Evolutionary conservation across 2,113 vertebrate species (phyloP).

Genomic region (Telmatochromis sp.): DNA sequence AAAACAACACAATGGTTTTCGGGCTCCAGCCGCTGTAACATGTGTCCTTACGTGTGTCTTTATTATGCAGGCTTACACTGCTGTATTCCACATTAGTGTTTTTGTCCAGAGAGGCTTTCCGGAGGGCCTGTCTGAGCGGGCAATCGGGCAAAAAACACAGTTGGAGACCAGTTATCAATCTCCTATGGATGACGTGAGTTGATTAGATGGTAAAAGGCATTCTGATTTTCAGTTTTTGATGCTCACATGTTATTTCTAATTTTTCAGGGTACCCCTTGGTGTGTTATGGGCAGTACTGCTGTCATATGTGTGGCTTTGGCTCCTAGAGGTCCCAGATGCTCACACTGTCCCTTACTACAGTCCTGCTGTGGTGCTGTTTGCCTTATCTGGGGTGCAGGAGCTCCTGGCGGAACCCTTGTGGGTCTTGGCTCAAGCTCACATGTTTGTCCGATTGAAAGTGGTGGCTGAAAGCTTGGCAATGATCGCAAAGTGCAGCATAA

Average conservation of each 20-base stretch:
- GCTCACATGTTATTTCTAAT: background rate
- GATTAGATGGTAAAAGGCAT: background rate
- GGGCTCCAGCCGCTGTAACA: background rate
- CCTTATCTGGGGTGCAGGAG: conserved; percentile 84
- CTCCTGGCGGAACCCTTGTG: conserved; percentile 89
- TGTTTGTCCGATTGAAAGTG: conserved; percentile 91
- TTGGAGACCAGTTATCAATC: conserved; percentile 88
- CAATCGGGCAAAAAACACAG: conserved; percentile 68
- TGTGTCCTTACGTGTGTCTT: background rate
- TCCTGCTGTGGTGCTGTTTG: conserved; percentile 83
- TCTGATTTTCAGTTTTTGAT: background rate
- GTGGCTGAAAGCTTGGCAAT: conserved; percentile 88
- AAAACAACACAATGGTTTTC: background rate
- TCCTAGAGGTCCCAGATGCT: conserved; percentile 84
- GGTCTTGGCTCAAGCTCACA: conserved; percentile 90
- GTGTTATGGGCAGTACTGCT: conserved; percentile 81
- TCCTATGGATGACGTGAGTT: conserved; percentile 92
- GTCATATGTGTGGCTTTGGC: conserved; percentile 82
- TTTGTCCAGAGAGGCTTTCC: conserved; percentile 91
- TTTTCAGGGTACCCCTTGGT: conserved; percentile 84
- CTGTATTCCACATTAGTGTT: conserved; percentile 90
- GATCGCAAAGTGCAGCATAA: conserved; percentile 81
- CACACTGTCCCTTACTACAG: conserved; percentile 80
- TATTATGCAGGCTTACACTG: conserved; percentile 77
- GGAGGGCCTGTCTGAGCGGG: conserved; percentile 89